Base-by-base conservation (phyloP, 2,888 invertebrate genomes). In the Colostygia pectinataria region DNA sequence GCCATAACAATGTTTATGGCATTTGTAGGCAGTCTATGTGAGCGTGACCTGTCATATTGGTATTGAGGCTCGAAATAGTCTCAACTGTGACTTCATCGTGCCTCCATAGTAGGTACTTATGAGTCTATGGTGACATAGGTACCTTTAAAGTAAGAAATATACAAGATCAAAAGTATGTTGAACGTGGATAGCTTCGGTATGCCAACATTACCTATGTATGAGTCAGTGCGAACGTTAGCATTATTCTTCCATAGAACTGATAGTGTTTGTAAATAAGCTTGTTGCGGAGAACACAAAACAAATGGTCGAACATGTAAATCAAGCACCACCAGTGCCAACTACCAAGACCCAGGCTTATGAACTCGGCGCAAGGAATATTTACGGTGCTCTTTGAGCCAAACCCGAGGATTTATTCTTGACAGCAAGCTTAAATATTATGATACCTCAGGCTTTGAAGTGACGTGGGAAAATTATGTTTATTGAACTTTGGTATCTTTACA, bases 301-400 rank as follows among this genome's bases (percentile, higher is more conserved):
- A 56, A 55, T 53, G 48, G 53, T 37, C 25, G 38, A 47, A 41
- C 54, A 58, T 61, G 58, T 61, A 58, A 56, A 61, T 57, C 56
- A 55, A 58, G 51, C 53, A 41, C 36, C 47, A 42, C 47, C 13
- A 46, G 54, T 61, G 61, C 61, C 61, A 58, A 46, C 53, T 61
- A 58, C 61, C 61, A 58, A 61, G 53, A 53, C 20, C 47, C 58
- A 56, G 53, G 56, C 58, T 58, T 58, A 54, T 51, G 58, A 55
- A 55, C 57, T 55, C 54, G 32, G 51, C 48, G 49, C 46, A 32
- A 23, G 38, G 44, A 53, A 56, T 58, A 60, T 61, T 58, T 61
- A 61, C 56, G 53, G 53, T 51, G 48, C 43, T 59, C 49, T 53
- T 55, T 53, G 57, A 45, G 59, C 57, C 57, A 57, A 59, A 46